These are phyloP conservation scores for Melanocharis versteri DNA, from an alignment of 2,113 vertebrate genomes.

Conservation along the genomic window DNA sequence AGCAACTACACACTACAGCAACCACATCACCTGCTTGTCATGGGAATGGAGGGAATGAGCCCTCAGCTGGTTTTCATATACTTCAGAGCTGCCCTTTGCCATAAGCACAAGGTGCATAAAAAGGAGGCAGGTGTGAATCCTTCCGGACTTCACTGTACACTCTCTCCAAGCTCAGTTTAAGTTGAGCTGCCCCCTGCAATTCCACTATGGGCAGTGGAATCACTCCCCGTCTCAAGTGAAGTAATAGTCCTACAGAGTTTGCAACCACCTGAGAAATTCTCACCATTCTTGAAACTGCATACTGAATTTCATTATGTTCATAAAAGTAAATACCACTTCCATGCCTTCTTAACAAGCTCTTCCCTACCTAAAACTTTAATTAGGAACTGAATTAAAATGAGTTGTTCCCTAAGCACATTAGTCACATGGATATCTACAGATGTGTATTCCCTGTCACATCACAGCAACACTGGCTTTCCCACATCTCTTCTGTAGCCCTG, in stretches of 20 bases:
- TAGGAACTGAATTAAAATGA: not conserved
- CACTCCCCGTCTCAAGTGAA: not conserved
- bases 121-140: not conserved
- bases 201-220: not conserved
- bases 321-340: not conserved
- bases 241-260: not conserved
- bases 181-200: not conserved
- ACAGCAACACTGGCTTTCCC: not conserved
- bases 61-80: not conserved
- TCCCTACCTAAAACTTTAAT: not conserved
- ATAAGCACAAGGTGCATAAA: not conserved
- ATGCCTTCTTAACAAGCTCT: not conserved
- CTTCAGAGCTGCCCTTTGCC: not conserved
- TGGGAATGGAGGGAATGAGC: not conserved
- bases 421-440: not conserved
- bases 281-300: not conserved
- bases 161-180: not conserved
- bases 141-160: not conserved
- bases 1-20: not conserved
- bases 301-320: not conserved
- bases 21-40: not conserved
- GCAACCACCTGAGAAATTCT: not conserved
- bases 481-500: not conserved
- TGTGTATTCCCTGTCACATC: not conserved
- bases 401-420: not conserved